phyloP scores from a whole-genome alignment of 2,888 invertebrate genomes.

The Epinotia bilunana region DNA sequence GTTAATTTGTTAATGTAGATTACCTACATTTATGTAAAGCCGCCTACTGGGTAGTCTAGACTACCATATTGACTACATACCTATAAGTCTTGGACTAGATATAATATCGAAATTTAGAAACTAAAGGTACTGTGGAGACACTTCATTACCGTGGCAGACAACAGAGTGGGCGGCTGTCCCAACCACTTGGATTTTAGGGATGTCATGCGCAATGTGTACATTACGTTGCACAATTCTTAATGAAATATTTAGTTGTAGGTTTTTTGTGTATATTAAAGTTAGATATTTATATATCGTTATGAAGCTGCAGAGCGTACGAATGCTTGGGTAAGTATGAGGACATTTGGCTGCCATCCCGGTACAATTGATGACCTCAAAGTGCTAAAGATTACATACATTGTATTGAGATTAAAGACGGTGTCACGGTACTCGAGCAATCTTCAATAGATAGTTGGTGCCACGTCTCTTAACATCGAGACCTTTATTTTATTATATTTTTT shows the following conservation, averaged over 20 bases:
- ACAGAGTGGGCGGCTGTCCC: conserved; percentile 51
- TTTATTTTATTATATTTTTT: background rate
- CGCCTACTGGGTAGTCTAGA: background rate
- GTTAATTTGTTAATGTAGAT: conserved; percentile 12
- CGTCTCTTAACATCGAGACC: background rate
- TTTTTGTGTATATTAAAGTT: too few relatives aligned
- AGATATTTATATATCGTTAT: background rate
- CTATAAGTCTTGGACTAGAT: background rate
- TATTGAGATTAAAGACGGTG: too few relatives aligned
- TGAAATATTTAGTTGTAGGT: too few relatives aligned
- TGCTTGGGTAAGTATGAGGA: too few relatives aligned
- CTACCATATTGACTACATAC: background rate
- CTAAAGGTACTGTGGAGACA: conserved; percentile 7
- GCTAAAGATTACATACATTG: too few relatives aligned
- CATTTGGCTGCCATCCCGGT: too few relatives aligned
- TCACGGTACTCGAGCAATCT: too few relatives aligned
- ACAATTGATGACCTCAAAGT: too few relatives aligned
- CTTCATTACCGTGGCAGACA: conserved; percentile 27
- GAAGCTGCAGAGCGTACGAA: background rate
- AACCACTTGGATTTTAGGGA: conserved; percentile 14
- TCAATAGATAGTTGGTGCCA: too few relatives aligned
- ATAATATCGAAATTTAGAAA: conserved; percentile 21
- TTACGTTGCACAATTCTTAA: background rate
- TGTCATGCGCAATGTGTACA: background rate
- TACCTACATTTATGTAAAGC: background rate